Conservation (phyloP, 2,888 invertebrate species). For the Strigamia transsilvanica region DNA sequence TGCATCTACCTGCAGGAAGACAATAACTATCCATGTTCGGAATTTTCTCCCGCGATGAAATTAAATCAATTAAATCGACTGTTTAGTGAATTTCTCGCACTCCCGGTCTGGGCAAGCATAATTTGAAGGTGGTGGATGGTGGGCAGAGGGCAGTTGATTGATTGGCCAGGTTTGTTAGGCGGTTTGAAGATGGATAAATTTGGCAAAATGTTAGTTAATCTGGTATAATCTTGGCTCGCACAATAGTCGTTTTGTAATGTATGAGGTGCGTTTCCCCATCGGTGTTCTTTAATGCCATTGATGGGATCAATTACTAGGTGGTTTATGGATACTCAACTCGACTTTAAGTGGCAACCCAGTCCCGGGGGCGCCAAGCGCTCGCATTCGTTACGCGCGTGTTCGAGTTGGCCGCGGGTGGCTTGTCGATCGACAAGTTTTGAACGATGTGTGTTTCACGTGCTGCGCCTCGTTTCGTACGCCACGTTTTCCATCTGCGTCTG, state of each 20-base stretch:
- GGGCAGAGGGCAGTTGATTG: not conserved
- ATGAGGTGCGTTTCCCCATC: slow-evolving; percentile 41
- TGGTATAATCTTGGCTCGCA: slow-evolving; percentile 25
- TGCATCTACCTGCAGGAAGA: no score
- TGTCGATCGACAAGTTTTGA: slow-evolving; percentile 47
- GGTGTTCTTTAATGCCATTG: slow-evolving; percentile 49
- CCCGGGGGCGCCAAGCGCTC: slow-evolving; percentile 35
- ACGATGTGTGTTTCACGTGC: slow-evolving; percentile 33
- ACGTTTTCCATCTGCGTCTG: slow-evolving; percentile 43
- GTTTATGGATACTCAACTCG: slow-evolving; percentile 49
- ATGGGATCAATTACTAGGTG: slow-evolving; percentile 48
- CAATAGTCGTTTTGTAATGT: slow-evolving; percentile 48
- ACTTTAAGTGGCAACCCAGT: slow-evolving; percentile 45
- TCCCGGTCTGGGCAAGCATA: not conserved
- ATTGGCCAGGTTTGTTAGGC: not conserved
- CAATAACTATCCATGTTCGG: no score
- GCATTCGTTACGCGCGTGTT: slow-evolving; percentile 46
- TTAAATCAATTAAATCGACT: no score
- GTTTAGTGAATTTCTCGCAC: no score
- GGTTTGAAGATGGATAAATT: slow-evolving; percentile 19
- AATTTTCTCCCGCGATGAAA: no score
- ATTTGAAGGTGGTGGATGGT: not conserved
- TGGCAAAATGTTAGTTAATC: slow-evolving; percentile 33
- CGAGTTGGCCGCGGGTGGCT: slow-evolving; percentile 47
- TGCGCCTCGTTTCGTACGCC: not conserved